Conservation (phyloP, 2,797 vertebrate genomes). For the Oreortyx pictus region DNA sequence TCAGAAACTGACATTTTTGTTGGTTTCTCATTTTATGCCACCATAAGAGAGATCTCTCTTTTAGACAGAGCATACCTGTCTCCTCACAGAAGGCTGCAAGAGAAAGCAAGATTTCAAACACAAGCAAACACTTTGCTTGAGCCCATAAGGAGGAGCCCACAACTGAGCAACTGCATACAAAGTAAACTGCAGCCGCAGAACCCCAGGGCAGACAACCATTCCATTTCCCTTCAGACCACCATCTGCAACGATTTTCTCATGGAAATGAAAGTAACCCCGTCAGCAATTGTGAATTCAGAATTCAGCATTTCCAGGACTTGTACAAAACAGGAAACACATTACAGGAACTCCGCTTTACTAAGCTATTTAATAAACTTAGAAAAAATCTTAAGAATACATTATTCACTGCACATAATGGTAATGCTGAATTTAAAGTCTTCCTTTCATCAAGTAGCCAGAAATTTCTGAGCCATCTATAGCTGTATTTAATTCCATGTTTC, state of each 20-base stretch:
- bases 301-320: slow-evolving; percentile 63
- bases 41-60: neutral
- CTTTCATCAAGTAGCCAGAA: neutral
- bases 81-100: neutral
- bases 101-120: neutral
- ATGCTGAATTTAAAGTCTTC: neutral
- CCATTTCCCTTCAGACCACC: neutral
- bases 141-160: neutral
- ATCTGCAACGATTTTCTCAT: slow-evolving; percentile 16
- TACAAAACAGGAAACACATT: slow-evolving; percentile 76
- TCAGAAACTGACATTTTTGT: neutral
- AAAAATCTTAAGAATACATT: neutral
- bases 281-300: slow-evolving; percentile 62
- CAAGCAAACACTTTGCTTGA: neutral
- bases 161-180: neutral
- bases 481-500: neutral
- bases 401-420: neutral
- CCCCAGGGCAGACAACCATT: neutral
- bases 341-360: slow-evolving; percentile 64
- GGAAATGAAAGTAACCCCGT: slow-evolving; percentile 69
- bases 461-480: neutral
- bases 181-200: neutral
- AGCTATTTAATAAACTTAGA: slow-evolving; percentile 18
- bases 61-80: neutral
- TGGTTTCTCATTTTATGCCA: neutral